A percentile compares a stretch with the other conserved stretches of the same genome.
Conservation (phyloP, 2,888 invertebrate genomes). For the Germaria angustata region DNA sequence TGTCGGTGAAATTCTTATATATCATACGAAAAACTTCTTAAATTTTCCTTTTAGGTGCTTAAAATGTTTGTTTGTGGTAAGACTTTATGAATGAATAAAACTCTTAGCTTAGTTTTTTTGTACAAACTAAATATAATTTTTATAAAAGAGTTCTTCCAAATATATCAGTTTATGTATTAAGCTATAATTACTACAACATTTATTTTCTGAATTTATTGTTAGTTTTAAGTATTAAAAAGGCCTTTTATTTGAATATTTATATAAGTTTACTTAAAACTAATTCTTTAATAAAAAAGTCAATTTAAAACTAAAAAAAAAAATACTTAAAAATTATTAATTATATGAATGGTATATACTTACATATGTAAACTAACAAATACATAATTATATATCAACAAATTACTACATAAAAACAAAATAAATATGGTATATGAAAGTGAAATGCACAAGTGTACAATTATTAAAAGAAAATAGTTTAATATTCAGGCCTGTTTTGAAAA, state of each 20-base stretch:
- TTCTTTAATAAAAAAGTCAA: not conserved
- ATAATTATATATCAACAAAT: constrained; percentile 29
- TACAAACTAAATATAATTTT: constrained; percentile 27
- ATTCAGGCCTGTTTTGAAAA: too few relatives aligned
- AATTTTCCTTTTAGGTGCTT: too few relatives aligned
- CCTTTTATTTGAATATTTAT: not conserved
- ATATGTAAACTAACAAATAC: not conserved
- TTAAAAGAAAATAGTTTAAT: not conserved
- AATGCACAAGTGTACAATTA: constrained; percentile 35
- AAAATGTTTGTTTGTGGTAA: not conserved
- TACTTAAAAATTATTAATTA: constrained; percentile 10
- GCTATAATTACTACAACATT: constrained; percentile 17
- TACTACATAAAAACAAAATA: constrained; percentile 43
- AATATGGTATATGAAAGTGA: constrained; percentile 20
- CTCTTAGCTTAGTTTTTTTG: not conserved
- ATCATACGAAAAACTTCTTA: too few relatives aligned
- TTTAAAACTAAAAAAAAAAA: constrained; percentile 11
- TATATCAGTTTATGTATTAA: constrained; percentile 6
- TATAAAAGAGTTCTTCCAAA: constrained; percentile 54
- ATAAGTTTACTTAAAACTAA: constrained; percentile 11
- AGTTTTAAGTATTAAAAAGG: constrained; percentile 37
- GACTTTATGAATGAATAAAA: constrained; percentile 6
- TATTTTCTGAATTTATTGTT: constrained; percentile 18
- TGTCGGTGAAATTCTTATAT: too few relatives aligned
- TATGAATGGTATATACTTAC: constrained; percentile 13